Conservation (phyloP, 2,113 vertebrate species). For the Toxostoma redivivum region DNA sequence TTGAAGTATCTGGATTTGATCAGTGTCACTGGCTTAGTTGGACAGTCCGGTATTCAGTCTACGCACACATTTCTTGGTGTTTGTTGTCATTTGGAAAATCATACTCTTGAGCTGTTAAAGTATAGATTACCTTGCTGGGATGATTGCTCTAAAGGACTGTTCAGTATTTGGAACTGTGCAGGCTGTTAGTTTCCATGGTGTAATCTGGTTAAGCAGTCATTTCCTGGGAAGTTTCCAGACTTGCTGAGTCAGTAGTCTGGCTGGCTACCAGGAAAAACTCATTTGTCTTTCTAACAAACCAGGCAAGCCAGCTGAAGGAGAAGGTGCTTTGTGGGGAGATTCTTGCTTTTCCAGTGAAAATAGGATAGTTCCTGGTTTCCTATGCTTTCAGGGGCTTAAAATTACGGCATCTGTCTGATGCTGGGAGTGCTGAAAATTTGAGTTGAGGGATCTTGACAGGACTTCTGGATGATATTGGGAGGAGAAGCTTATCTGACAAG, state of each 20-base stretch:
- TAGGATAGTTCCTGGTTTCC: not conserved
- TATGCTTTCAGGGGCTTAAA: not conserved
- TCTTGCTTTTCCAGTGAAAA: conserved; percentile 8
- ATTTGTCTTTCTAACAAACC: conserved; percentile 42
- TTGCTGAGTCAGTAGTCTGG: conserved; percentile 69
- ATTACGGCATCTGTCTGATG: not conserved
- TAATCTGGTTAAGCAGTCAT: conserved; percentile 74
- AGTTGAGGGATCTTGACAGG: not conserved
- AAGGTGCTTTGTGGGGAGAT: not conserved
- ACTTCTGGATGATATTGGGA: not conserved
- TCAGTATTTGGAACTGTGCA: conserved; percentile 50
- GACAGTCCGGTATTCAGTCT: not conserved
- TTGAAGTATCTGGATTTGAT: not conserved
- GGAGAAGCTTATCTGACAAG: not conserved
- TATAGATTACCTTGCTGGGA: conserved; percentile 28
- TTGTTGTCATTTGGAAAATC: not conserved
- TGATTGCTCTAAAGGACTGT: conserved; percentile 43
- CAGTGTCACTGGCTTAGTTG: not conserved
- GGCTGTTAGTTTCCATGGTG: conserved; percentile 73
- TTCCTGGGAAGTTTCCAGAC: conserved; percentile 74
- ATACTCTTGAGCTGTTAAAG: conserved; percentile 3
- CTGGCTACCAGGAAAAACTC: conserved; percentile 53
- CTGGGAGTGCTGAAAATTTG: not conserved
- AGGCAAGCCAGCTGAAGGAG: not conserved
- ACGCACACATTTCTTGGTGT: not conserved